Conservation (phyloP, 2,888 invertebrate genomes). For the Linnaemya tessellans region DNA sequence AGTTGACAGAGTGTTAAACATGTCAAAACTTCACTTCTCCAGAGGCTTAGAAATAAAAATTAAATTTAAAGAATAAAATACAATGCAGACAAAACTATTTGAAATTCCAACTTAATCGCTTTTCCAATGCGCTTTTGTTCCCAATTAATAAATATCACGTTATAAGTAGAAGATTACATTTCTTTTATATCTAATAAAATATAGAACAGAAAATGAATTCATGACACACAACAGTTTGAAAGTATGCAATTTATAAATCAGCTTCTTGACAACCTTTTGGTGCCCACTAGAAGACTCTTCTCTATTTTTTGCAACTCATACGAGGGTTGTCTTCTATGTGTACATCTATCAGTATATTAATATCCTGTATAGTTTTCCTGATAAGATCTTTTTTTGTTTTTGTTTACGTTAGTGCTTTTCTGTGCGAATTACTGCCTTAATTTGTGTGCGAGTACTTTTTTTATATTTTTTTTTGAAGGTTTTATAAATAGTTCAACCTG, state of each 20-base stretch:
- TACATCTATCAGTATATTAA: neutral
- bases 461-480: neutral
- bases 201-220: too few relatives aligned
- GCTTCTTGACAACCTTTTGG: too few relatives aligned
- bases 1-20: slow-evolving; percentile 44
- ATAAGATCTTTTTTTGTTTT: slow-evolving; percentile 15
- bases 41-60: slow-evolving; percentile 1
- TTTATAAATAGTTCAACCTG: slow-evolving; percentile 39
- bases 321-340: neutral
- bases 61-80: too few relatives aligned
- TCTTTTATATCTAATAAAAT: too few relatives aligned
- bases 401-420: neutral
- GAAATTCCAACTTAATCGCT: neutral
- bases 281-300: too few relatives aligned
- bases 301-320: too few relatives aligned
- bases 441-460: neutral
- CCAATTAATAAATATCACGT: neutral
- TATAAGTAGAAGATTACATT: too few relatives aligned
- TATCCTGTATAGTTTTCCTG: slow-evolving; percentile 7
- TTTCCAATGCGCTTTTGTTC: neutral
- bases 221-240: too few relatives aligned
- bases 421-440: slow-evolving; percentile 8
- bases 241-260: too few relatives aligned
- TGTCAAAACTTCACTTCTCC: slow-evolving; percentile 59
- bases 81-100: neutral